phyloP scores from a whole-genome alignment of 2,888 invertebrate species.

The Acanthococcus lagerstroemiae region DNA sequence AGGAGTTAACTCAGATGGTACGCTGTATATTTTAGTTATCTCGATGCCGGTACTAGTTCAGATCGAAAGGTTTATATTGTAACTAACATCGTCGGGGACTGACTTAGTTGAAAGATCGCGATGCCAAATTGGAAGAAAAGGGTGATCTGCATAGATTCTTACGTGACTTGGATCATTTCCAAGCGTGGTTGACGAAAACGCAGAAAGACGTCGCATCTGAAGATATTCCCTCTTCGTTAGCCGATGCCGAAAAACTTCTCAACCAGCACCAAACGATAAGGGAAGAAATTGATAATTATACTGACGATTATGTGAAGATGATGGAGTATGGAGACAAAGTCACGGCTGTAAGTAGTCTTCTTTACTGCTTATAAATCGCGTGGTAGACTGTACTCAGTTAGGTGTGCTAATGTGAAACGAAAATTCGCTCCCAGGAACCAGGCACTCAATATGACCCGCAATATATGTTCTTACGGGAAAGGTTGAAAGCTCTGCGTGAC shows the following conservation, averaged over 20 bases:
- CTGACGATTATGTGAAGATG: constrained; percentile 96
- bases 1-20: constrained; percentile 88
- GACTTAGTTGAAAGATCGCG: constrained; percentile 87
- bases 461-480: constrained; percentile 98
- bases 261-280: constrained; percentile 97
- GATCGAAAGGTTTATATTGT: no score
- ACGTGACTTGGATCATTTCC: constrained; percentile 98
- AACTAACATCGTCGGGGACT: no score
- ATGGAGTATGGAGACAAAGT: constrained; percentile 97
- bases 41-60: not conserved
- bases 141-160: constrained; percentile 97
- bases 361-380: not conserved
- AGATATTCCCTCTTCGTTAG: constrained; percentile 82
- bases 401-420: constrained; percentile 41
- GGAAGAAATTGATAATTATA: constrained; percentile 99
- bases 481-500: constrained; percentile 93
- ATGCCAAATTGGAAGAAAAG: constrained; percentile 95
- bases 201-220: constrained; percentile 98
- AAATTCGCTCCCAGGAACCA: constrained; percentile 27
- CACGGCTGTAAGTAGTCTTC: constrained; percentile 54
- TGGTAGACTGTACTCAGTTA: no score
- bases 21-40: constrained; percentile 26
- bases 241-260: constrained; percentile 93
- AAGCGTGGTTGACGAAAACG: constrained; percentile 95
- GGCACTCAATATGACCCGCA: constrained; percentile 88